Conservation (phyloP, 30 jellyfish, hydroid and myxozoan species). For the Aurelia sp. region DNA sequence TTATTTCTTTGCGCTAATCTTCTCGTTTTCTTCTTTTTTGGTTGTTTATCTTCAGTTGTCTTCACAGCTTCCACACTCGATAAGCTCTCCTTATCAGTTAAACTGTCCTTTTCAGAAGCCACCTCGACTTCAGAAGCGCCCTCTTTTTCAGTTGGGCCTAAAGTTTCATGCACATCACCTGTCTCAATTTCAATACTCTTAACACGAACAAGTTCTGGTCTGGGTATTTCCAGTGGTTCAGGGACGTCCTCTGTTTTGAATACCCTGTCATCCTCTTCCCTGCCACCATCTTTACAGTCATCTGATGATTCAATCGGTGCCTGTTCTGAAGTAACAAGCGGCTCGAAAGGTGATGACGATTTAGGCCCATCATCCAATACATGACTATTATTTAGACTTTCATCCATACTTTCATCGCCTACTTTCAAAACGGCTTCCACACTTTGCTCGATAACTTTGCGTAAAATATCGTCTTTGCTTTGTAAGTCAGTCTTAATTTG, state of each 20-base stretch:
- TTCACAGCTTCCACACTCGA: neutral
- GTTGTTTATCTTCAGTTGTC: neutral
- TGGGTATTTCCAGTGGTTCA: neutral
- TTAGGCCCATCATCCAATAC: conserved; percentile 9
- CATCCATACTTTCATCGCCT: neutral
- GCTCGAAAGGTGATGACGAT: conserved; percentile 47
- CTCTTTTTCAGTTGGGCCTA: neutral
- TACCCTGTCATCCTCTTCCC: neutral
- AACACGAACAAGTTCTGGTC: neutral
- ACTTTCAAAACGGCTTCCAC: conserved; percentile 2
- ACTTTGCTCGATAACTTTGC: neutral
- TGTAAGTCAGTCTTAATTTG: neutral
- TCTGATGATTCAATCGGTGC: conserved; percentile 5
- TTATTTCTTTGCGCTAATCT: conserved; percentile 57
- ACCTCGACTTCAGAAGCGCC: neutral
- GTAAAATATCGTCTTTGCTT: neutral
- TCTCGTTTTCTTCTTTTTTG: conserved; percentile 35
- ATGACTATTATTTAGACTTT: neutral
- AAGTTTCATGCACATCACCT: neutral
- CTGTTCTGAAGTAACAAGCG: conserved; percentile 54
- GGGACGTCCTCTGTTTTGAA: neutral
- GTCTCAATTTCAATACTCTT: neutral
- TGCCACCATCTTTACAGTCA: neutral
- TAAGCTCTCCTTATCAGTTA: neutral
- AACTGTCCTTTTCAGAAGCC: neutral